A percentile compares a stretch with the other conserved stretches of the same genome.
Evolutionary conservation across 2,888 invertebrate genomes (phyloP).

Genomic region (Aphodius granarius): DNA sequence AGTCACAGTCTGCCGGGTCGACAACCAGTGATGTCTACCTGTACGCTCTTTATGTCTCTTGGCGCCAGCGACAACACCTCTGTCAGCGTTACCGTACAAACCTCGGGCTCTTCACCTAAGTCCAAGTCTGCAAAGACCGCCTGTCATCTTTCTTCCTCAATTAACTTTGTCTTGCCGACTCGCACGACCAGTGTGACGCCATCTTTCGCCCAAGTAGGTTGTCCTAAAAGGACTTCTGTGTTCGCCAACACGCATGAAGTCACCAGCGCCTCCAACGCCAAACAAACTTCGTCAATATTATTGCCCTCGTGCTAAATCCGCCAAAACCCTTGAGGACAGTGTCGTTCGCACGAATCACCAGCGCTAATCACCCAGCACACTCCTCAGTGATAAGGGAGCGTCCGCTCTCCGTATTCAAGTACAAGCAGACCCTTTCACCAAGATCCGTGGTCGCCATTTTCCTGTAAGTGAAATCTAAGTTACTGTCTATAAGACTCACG

Average conservation of each 20-base stretch:
- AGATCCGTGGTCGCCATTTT: constrained; percentile 7
- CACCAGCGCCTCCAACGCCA: constrained; percentile 19
- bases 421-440: constrained; percentile 17
- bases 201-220: constrained; percentile 14
- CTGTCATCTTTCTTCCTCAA: background rate
- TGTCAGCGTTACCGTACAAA: background rate
- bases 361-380: constrained; percentile 15
- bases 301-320: background rate
- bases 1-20: no score
- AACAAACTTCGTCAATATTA: constrained; percentile 11
- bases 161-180: constrained; percentile 21
- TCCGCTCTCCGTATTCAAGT: constrained; percentile 20
- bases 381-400: constrained; percentile 16
- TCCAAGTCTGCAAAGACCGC: constrained; percentile 6
- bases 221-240: constrained; percentile 22
- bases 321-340: constrained; percentile 18
- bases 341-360: background rate
- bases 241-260: constrained; percentile 14
- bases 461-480: constrained; percentile 2
- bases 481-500: background rate
- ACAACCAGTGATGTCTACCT: no score
- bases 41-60: background rate
- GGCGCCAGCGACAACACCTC: background rate
- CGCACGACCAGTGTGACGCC: constrained; percentile 16
- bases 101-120: background rate